These are phyloP conservation scores for Plutella xylostella DNA, from an alignment of 2,888 invertebrate genomes.

Conservation along the genomic window DNA sequence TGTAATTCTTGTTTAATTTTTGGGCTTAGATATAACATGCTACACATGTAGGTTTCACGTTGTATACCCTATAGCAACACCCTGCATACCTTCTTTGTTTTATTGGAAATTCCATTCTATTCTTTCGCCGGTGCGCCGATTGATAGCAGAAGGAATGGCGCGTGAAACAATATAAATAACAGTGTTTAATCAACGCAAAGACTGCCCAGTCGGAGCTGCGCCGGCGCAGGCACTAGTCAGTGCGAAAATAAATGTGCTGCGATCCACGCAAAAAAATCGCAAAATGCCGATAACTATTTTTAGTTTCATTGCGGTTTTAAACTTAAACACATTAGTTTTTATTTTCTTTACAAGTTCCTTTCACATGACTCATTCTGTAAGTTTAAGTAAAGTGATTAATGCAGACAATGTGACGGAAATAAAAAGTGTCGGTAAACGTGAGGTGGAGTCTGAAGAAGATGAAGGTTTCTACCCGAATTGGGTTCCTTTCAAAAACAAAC, in stretches of 20 bases:
- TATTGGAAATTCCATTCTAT: constrained; percentile 44
- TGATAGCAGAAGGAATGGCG: constrained; percentile 45
- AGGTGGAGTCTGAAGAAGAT: constrained; percentile 26
- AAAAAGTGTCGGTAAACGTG: constrained; percentile 34
- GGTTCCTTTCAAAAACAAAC: constrained; percentile 60
- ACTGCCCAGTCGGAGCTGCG: constrained; percentile 52
- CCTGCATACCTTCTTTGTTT: too few species aligned
- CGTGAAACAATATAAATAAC: constrained; percentile 67
- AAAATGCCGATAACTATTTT: too few species aligned
- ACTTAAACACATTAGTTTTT: neutral
- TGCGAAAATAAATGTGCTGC: neutral
- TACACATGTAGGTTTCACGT: too few species aligned
- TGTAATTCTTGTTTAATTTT: too few species aligned
- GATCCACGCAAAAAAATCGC: too few species aligned
- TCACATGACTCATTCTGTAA: neutral
- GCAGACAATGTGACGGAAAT: constrained; percentile 13
- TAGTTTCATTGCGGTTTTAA: too few species aligned
- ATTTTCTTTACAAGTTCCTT: neutral
- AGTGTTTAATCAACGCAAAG: constrained; percentile 39
- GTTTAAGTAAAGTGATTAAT: constrained; percentile 37
- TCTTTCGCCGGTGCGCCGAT: constrained; percentile 27
- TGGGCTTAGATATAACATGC: too few species aligned
- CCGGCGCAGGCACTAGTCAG: constrained; percentile 24
- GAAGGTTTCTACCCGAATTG: constrained; percentile 52
- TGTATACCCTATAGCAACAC: too few species aligned